phyloP scores from a whole-genome alignment of 2,797 vertebrate genomes.

The Heliangelus exortis region DNA sequence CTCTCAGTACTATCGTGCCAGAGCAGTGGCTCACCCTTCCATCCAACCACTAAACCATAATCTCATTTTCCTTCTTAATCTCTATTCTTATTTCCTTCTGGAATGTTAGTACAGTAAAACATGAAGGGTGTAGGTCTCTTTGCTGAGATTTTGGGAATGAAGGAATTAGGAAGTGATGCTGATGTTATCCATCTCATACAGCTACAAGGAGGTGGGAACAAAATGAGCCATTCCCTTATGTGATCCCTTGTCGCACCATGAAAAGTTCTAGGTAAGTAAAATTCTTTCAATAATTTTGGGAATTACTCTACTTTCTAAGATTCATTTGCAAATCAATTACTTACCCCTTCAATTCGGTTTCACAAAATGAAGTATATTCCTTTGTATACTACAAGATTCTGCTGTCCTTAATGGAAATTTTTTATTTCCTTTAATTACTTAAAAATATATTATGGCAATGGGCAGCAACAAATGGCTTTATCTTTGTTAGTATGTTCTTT shows the following conservation, averaged over 20 bases:
- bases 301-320: not conserved
- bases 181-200: not conserved
- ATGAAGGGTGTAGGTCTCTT: not conserved
- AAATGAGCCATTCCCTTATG: not conserved
- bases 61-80: not conserved
- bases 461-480: not conserved
- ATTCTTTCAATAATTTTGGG: not conserved
- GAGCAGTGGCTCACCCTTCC: not conserved
- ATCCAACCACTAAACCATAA: not conserved
- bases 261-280: not conserved
- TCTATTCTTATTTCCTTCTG: not conserved
- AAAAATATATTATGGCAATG: not conserved
- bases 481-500: slow-evolving; percentile 22
- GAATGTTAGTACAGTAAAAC: not conserved
- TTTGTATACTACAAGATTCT: not conserved
- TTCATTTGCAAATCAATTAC: not conserved
- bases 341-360: not conserved
- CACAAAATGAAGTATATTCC: not conserved
- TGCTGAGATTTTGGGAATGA: not conserved
- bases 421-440: not conserved
- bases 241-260: not conserved
- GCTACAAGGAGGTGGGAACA: not conserved
- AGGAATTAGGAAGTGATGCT: not conserved
- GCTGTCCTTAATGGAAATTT: not conserved
- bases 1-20: not conserved